A percentile compares a stretch with the other conserved stretches of the same genome.
phyloP scores from a whole-genome alignment of 2,888 invertebrate species.

The Lasioglossum morio region DNA sequence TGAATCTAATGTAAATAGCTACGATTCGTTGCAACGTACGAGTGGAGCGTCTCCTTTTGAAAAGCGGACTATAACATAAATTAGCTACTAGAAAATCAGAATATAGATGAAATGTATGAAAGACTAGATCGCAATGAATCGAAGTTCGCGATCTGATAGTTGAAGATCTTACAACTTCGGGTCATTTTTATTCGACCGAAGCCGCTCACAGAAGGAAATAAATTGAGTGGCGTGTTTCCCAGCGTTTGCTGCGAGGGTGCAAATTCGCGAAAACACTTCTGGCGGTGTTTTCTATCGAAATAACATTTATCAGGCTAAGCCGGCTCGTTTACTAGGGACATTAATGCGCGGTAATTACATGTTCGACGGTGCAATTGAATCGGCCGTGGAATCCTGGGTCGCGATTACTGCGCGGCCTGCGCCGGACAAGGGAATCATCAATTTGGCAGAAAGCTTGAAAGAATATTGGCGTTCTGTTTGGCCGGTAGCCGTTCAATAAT shows the following conservation, averaged over 20 bases:
- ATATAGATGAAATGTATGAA: background rate
- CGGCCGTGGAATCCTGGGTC: background rate
- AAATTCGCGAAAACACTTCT: background rate
- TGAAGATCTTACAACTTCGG: background rate
- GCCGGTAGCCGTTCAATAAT: slow-evolving; percentile 53
- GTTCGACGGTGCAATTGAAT: background rate
- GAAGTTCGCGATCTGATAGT: background rate
- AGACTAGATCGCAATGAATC: background rate
- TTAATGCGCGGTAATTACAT: slow-evolving; percentile 11
- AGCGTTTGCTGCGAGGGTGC: background rate
- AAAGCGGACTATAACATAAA: too few species aligned
- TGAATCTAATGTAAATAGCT: too few species aligned
- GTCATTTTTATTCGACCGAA: background rate
- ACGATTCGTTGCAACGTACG: too few species aligned
- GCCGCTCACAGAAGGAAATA: background rate
- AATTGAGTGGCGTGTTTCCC: background rate
- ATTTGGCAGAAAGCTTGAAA: slow-evolving; percentile 25
- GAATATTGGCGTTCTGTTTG: slow-evolving; percentile 40
- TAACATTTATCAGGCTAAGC: background rate
- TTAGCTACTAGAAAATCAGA: too few species aligned
- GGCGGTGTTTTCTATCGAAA: background rate
- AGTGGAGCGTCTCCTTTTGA: too few species aligned
- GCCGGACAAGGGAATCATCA: slow-evolving; percentile 3
- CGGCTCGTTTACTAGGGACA: background rate
- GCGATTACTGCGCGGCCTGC: slow-evolving; percentile 6